Base-by-base conservation (phyloP, 2,888 invertebrate species). In the Eulithis prunata region DNA sequence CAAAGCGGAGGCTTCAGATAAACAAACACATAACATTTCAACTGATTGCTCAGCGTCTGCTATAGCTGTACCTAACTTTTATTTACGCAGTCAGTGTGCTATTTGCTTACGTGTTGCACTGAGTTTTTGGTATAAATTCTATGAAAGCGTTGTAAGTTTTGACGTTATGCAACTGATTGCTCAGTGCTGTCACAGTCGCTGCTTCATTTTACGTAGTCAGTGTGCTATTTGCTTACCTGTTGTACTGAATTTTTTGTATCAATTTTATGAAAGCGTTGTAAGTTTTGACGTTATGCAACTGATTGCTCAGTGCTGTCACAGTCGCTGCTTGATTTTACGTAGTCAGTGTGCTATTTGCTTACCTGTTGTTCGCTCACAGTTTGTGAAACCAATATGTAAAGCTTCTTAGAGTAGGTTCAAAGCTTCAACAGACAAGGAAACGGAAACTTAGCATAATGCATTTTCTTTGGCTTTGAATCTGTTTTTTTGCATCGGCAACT, bases 341-440 rank as follows among this genome's bases (percentile, higher is more conserved):
- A 49, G 21, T 49, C 10, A 4, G 49, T 7, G 49, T 8, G 2
- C 7, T 47, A 28, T 32, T 53, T 53, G 53, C 36, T 38, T 36
- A 53, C 53, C 53, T 53, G 53, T 53, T 53, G 53, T 53, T 38
- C 13, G 32, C 12, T 52, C 11, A 32, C 32, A 53, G 38, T 38
- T 53, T 36, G 36, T 53, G 36, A n/a, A 38, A 38, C 53, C n/a
- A 6, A 51, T 12, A 53, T 53, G 53, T n/a, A 53, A 53, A 53
- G 36, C 53, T 52, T 52, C 52, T 52, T 52, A 32, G 1, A 21
- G 21, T 21, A 11, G n/a, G 41, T 41, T 41, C 28, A 21, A 47
- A 49, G 49, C 21, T 21, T 49, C 49, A 49, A 49, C 49, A 49
- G 49, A 21, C 47, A 6, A 14, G 8, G 13, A 47, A 47, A 7